phyloP scores from a whole-genome alignment of 2,797 vertebrate species.

The Balearica regulorum region DNA sequence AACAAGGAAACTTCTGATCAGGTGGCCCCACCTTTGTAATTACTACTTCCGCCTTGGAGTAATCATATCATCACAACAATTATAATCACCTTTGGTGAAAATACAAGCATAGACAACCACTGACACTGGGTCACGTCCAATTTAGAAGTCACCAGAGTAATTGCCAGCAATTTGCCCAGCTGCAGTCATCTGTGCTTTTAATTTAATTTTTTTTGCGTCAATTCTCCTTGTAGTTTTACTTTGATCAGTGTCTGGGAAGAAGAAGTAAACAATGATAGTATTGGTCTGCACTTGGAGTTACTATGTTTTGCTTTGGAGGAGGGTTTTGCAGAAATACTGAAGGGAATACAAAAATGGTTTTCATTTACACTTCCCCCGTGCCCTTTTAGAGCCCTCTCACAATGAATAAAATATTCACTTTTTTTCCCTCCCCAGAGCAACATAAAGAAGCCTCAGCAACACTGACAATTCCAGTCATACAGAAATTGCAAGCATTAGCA shows the following conservation, averaged over 20 bases:
- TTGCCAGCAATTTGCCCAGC: constrained; percentile 32
- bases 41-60: neutral
- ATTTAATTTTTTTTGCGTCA: neutral
- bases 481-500: constrained; percentile 8
- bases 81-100: neutral
- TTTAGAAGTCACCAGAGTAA: constrained; percentile 29
- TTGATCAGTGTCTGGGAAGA: constrained; percentile 6
- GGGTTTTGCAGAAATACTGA: neutral
- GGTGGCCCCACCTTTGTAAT: neutral
- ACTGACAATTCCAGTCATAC: neutral
- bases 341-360: constrained; percentile 17
- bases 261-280: neutral
- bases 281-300: neutral
- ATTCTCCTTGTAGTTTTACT: constrained; percentile 15
- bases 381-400: constrained; percentile 1
- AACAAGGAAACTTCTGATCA: neutral
- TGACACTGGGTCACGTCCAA: constrained; percentile 7
- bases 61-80: constrained; percentile 3
- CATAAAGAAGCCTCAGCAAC: neutral
- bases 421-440: neutral
- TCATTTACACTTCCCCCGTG: neutral
- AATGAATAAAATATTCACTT: neutral
- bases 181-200: constrained; percentile 3
- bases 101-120: neutral
- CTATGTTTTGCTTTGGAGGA: neutral